phyloP scores from a whole-genome alignment of 2,113 vertebrate genomes.

The Otocyon megalotis region DNA sequence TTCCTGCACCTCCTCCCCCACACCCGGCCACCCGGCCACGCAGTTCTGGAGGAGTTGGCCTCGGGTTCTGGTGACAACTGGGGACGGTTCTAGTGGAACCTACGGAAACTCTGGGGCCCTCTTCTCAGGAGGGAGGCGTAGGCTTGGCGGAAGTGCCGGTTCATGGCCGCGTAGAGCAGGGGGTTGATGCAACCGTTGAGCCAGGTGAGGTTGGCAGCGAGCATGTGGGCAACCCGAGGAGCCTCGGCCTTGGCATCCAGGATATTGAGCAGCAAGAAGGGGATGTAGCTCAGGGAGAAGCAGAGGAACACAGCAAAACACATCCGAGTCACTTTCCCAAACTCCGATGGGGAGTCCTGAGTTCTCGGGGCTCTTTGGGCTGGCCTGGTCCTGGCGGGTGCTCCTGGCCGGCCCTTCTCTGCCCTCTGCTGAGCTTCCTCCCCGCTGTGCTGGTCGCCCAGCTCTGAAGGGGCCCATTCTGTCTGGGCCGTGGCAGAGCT shows the following conservation, averaged over 20 bases:
- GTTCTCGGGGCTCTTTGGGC: background rate
- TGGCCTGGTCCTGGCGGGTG: background rate
- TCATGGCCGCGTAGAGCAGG: slow-evolving; percentile 92
- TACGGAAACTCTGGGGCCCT: slow-evolving; percentile 67
- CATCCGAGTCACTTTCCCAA: slow-evolving; percentile 91
- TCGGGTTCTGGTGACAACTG: background rate
- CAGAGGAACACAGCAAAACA: slow-evolving; percentile 93
- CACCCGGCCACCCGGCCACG: background rate
- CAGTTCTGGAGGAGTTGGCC: background rate
- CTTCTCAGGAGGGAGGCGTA: slow-evolving; percentile 86
- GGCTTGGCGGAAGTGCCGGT: slow-evolving; percentile 91
- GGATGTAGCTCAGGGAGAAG: slow-evolving; percentile 90
- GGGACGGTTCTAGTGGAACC: slow-evolving; percentile 49
- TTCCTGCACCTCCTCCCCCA: background rate
- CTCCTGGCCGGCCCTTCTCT: slow-evolving; percentile 1
- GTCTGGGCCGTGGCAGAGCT: slow-evolving; percentile 74
- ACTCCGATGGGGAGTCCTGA: slow-evolving; percentile 87
- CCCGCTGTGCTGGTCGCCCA: background rate
- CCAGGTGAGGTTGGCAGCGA: slow-evolving; percentile 94
- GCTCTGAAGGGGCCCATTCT: slow-evolving; percentile 63
- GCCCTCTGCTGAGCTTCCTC: background rate
- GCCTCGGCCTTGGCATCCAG: slow-evolving; percentile 86
- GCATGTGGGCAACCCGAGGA: slow-evolving; percentile 90
- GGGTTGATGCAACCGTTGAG: slow-evolving; percentile 94
- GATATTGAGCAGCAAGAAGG: slow-evolving; percentile 92